Percentiles rank a stretch among this genome's conserved stretches.
These are phyloP conservation scores for Stramonita haemastoma DNA, from an alignment of 2,888 invertebrate genomes.

Conservation along the genomic window DNA sequence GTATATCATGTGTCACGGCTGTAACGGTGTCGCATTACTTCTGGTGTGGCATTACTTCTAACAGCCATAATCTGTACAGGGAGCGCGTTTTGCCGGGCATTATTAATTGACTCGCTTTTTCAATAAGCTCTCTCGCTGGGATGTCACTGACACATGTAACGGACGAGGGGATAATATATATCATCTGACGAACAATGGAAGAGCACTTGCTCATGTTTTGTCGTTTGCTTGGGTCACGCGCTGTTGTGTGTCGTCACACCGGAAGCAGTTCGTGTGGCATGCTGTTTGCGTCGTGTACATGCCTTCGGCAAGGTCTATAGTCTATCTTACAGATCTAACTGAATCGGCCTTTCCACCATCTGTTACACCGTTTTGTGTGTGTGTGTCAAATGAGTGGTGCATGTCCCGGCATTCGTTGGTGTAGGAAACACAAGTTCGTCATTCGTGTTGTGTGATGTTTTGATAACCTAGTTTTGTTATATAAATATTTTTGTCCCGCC, in stretches of 20 bases:
- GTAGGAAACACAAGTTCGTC: not conserved
- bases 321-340: not conserved
- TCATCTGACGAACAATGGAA: no score
- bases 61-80: no score
- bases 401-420: not conserved
- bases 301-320: not conserved
- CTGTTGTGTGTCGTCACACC: constrained; percentile 23
- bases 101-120: no score
- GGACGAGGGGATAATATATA: no score
- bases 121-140: no score
- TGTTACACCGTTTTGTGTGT: not conserved
- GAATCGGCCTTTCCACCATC: constrained; percentile 1
- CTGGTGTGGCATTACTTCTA: no score
- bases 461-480: not conserved
- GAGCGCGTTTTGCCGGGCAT: no score
- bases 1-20: not conserved
- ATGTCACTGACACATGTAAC: no score
- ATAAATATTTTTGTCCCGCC: not conserved
- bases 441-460: not conserved
- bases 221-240: not conserved
- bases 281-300: constrained; percentile 17
- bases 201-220: not conserved
- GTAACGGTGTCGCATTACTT: not conserved
- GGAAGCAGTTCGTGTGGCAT: constrained; percentile 31
- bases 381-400: not conserved